Evolutionary conservation across 2,888 invertebrate genomes (phyloP), one percentile per base, ranked within the genome.

Genomic region (Emmelina monodactyla): DNA sequence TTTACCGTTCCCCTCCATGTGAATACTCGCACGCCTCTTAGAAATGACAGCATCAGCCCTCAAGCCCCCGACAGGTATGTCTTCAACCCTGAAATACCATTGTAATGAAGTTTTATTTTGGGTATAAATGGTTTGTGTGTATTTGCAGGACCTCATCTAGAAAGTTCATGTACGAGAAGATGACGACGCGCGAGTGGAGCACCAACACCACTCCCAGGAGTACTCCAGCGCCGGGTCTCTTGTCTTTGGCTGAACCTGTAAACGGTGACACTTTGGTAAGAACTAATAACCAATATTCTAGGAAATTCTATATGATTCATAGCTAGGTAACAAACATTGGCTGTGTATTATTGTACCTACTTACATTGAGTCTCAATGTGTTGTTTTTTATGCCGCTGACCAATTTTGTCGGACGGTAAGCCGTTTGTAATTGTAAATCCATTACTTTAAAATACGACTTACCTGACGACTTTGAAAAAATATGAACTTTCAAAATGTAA

Each of bases 1-100:
- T 86, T 85, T 62, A 84, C 84, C 41, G 83, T 87, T 29, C 87
- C 88, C n/a, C 68, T 88, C 31, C 87, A 87, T 55, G 86, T 88
- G 50, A 85, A 87, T 64, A 87, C 86, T 15, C 67, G 73, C 55
- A 67, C 57, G 46, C 46, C 64, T 36, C 67, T 68, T 42, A 59
- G 72, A 50, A 66, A 63, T 34, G 78, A 65, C 47, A 80, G 66
- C 49, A 62, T 71, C 56, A 73, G 72, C 54, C 72, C 72, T 32
- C 71, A 67, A 50, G 76, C 75, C 55, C 76, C 75, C 41, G 78
- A 78, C 70, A 79, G 78, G 78, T n/a, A n/a, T n/a, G n/a, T n/a
- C n/a, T n/a, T n/a, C n/a, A n/a, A n/a, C n/a, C n/a, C n/a, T n/a
- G n/a, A n/a, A n/a, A n/a, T n/a, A n/a, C n/a, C n/a, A n/a, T n/a